phyloP scores from a whole-genome alignment of 2,888 invertebrate genomes.

The Maniola hyperantus region DNA sequence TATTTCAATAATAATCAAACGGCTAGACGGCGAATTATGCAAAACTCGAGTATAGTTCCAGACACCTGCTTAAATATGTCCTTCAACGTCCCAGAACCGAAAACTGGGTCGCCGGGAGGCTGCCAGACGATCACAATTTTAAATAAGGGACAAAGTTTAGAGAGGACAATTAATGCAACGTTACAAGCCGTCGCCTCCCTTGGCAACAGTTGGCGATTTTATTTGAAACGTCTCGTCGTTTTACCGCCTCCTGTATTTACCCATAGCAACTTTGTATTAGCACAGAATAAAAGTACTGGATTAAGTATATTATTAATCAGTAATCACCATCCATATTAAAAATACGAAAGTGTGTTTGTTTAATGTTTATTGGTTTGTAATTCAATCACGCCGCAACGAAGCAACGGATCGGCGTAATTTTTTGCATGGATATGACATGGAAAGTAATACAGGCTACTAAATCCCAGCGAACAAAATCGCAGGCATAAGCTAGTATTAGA shows the following conservation, averaged over 20 bases:
- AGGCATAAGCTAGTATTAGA: too few species aligned
- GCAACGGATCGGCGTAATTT: too few species aligned
- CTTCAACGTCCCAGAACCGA: conserved; percentile 69
- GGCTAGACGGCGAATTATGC: conserved; percentile 73
- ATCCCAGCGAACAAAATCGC: too few species aligned
- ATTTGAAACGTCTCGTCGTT: neutral
- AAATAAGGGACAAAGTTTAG: conserved; percentile 65
- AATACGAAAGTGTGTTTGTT: too few species aligned
- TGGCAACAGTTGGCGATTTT: conserved; percentile 35
- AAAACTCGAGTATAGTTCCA: conserved; percentile 59
- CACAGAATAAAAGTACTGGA: too few species aligned
- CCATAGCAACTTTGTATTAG: too few species aligned
- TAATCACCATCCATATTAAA: too few species aligned
- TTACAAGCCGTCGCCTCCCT: conserved; percentile 37
- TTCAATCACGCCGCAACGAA: too few species aligned
- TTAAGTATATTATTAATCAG: too few species aligned
- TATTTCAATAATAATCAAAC: conserved; percentile 51
- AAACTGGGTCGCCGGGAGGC: conserved; percentile 74
- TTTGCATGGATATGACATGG: too few species aligned
- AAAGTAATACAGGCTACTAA: too few species aligned
- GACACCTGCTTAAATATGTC: conserved; percentile 70
- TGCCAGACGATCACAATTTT: conserved; percentile 79
- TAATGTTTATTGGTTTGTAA: too few species aligned
- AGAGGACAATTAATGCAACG: conserved; percentile 45
- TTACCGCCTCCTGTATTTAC: conserved; percentile 13